These are phyloP conservation scores for Lycodopsis pacificus DNA, from an alignment of 2,797 vertebrate genomes.

Conservation along the genomic window DNA sequence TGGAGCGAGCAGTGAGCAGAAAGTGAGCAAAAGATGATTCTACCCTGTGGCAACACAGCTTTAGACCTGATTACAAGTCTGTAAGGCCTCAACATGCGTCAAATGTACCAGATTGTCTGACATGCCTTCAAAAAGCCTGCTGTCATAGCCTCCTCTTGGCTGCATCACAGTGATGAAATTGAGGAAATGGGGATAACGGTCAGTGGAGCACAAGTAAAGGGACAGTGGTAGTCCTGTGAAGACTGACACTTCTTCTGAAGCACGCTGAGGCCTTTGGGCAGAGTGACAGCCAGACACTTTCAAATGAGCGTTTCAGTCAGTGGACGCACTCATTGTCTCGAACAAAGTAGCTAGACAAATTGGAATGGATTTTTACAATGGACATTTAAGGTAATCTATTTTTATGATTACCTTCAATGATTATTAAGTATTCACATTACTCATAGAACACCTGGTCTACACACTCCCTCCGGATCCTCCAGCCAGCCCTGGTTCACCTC, in stretches of 20 bases:
- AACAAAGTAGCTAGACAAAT: background rate
- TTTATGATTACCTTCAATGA: background rate
- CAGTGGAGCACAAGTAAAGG: background rate
- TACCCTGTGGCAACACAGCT: background rate
- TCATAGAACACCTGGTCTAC: background rate
- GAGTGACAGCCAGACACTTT: background rate
- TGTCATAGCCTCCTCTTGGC: background rate
- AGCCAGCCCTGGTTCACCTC: conserved; percentile 13
- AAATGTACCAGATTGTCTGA: background rate
- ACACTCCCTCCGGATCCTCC: background rate
- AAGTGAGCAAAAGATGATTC: background rate
- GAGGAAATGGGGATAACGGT: background rate
- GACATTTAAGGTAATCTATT: background rate
- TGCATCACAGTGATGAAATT: background rate
- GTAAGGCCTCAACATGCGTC: background rate
- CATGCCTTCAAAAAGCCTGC: background rate
- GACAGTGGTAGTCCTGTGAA: background rate
- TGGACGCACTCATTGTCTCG: background rate
- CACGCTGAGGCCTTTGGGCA: background rate
- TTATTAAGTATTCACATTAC: background rate
- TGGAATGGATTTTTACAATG: background rate
- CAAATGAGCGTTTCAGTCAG: background rate
- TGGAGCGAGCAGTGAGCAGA: background rate
- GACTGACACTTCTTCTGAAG: background rate
- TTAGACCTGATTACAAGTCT: background rate